A percentile compares a stretch with the other conserved stretches of the same genome.
Evolutionary conservation across 2,888 invertebrate species (phyloP).

Genomic region (Noctua janthe): DNA sequence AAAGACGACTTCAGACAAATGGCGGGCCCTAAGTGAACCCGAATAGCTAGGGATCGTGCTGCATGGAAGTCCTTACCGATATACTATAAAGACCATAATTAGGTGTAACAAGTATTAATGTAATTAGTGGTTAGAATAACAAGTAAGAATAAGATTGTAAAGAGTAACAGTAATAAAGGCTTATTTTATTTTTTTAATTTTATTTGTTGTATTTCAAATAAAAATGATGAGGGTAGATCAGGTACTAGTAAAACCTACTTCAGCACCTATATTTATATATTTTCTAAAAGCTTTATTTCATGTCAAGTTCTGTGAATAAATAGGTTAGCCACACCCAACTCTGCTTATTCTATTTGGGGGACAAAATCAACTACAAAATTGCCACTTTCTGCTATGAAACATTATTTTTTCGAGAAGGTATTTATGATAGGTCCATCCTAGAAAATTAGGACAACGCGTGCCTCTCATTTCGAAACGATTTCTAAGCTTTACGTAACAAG

Average conservation of each 20-base stretch:
- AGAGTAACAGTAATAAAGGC: too few species aligned
- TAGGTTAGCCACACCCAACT: neutral
- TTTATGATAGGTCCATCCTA: conserved; percentile 6
- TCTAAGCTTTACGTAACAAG: conserved; percentile 34
- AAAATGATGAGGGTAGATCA: neutral
- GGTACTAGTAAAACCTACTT: neutral
- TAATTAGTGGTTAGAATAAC: too few species aligned
- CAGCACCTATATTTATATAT: neutral
- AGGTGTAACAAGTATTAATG: too few species aligned
- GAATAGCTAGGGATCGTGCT: too few species aligned
- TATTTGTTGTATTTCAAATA: too few species aligned
- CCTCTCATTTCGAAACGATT: conserved; percentile 28
- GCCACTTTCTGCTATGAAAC: neutral
- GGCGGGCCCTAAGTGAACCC: too few species aligned
- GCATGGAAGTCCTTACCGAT: too few species aligned
- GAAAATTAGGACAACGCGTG: conserved; percentile 27
- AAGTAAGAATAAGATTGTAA: too few species aligned
- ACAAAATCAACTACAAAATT: neutral
- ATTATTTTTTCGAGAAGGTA: neutral
- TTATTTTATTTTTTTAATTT: too few species aligned
- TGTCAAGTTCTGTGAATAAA: neutral
- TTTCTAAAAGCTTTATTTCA: too few species aligned
- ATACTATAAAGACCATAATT: too few species aligned
- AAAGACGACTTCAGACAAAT: too few species aligned
- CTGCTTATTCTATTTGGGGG: neutral